Conservation (phyloP, 1,140 invertebrate species). For the Nixonia krombeini region DNA sequence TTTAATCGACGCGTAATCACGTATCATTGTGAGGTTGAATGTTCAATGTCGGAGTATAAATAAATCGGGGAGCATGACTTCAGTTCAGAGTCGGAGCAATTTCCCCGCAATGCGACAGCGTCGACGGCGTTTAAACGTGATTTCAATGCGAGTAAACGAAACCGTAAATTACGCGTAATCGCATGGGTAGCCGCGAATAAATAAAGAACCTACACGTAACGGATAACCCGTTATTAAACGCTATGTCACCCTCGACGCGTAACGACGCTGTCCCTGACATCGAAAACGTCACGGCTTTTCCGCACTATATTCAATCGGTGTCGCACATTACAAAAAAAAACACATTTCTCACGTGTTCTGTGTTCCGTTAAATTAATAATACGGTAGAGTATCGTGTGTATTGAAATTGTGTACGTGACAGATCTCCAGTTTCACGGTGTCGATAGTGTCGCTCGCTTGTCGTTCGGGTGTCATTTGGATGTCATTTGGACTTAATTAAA, state of each 20-base stretch:
- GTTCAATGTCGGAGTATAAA: constrained; percentile 8
- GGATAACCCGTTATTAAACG: constrained; percentile 63
- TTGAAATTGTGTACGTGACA: no score
- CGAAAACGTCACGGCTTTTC: constrained; percentile 4
- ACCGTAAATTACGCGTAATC: constrained; percentile 60
- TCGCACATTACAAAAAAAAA: background rate
- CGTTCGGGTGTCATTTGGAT: no score
- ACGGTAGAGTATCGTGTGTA: no score
- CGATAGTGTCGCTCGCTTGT: no score
- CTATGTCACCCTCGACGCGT: constrained; percentile 51
- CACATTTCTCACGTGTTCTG: no score
- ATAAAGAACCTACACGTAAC: constrained; percentile 60
- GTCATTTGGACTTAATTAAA: no score
- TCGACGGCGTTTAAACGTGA: constrained; percentile 44
- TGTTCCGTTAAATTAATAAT: no score
- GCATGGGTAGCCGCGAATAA: no score
- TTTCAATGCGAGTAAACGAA: constrained; percentile 51
- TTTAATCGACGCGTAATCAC: background rate
- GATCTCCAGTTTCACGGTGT: no score
- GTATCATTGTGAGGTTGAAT: no score
- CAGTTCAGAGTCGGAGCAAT: constrained; percentile 15
- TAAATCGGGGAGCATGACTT: constrained; percentile 11
- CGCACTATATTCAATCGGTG: background rate
- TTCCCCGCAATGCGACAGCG: constrained; percentile 7
- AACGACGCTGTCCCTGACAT: constrained; percentile 22